Evolutionary conservation across 1,140 invertebrate genomes (phyloP), one percentile per base, ranked within the genome.

Genomic region (Ceratosolen solmsi): DNA sequence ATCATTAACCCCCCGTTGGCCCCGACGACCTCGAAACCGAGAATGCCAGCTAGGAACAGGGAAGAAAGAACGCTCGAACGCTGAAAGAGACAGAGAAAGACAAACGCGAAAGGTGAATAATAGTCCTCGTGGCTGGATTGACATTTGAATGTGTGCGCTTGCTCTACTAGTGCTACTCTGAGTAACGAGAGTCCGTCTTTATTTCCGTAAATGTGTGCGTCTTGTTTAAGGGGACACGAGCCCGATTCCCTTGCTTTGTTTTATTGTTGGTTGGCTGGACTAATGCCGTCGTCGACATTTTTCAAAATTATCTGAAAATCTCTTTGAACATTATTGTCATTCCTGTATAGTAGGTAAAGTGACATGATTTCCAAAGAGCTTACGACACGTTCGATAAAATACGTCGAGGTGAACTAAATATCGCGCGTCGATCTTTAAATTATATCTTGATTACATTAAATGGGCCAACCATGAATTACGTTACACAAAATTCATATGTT

Each of bases 1-100:
- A 82, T 82, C 80, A 71, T 82, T 82, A 82, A 76, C 80, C 80
- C 73, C 80, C 80, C 60, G 80, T 27, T 30, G 38, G 54, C 33
- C 74, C 56, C 56, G 38, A 58, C 72, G 72, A 74, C 72, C 72
- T 74, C 72, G 72, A 74, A 74, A 56, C 72, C 25, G 72, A 36
- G 72, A 71, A 49, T 49, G 46, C 75, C n/a, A 56, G 49, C 25
- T 7, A 22, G 49, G 20, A 15, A 22, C 1, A 41, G 22, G 70
- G 27, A 33, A 49, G 41, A 25, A 22, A 49, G 41, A 49, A 22
- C n/a, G n/a, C n/a, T n/a, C n/a, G n/a, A n/a, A n/a, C n/a, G n/a
- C n/a, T n/a, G n/a, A 20, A 8, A 11, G 71, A 73, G 41, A n/a
- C 30, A 11, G 25, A 41, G 30, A 33, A 15, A 9, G 38, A 27